Base-by-base conservation (phyloP, 64 coral and sea anemone genomes). In the Porites australiensis region DNA sequence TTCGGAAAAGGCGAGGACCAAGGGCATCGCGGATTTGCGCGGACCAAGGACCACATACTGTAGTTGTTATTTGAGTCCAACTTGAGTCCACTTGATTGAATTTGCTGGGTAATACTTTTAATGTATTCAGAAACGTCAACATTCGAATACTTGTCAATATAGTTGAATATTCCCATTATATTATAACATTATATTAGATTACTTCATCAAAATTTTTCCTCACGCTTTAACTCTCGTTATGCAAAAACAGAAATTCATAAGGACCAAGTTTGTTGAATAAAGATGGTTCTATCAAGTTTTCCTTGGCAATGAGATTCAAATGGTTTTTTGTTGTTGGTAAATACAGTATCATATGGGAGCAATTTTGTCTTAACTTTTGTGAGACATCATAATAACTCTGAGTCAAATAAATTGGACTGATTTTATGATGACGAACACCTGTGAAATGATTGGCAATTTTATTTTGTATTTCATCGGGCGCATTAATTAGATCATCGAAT, bases 121-220 rank as follows among this genome's bases (percentile, higher is more conserved):
- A 54, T 54, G 9, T 54, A 54, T 54, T 54, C 4, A 4, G 4
- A 5, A 54, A 54, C 9, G 52, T 54, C 52, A 5, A 54, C 52
- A 9, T 54, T 9, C 4, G 52, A 4, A 9, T 54, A 54, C 9
- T 9, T 54, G 4, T 9, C 52, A 9, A 54, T 9, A 54, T 54
- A 5, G 52, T 54, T 54, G 52, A 54, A 54, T 5, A 54, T 54
- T 5, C 52, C 52, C 44, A 63, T 63, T n/a, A n/a, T n/a, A n/a
- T n/a, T n/a, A n/a, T n/a, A n/a, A n/a, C n/a, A n/a, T n/a, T n/a
- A n/a, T 7, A 1, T 54, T 80, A 80, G 6, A 80, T 80, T n/a
- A 55, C 55, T 53, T 80, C 77, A 80, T 80, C 77, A 80, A 80
- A 80, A 80, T 80, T 80, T 57, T 80, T 80, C 2, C 8, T 54